phyloP scores from a whole-genome alignment of 2,113 vertebrate species.

The Terrapene triunguis region DNA sequence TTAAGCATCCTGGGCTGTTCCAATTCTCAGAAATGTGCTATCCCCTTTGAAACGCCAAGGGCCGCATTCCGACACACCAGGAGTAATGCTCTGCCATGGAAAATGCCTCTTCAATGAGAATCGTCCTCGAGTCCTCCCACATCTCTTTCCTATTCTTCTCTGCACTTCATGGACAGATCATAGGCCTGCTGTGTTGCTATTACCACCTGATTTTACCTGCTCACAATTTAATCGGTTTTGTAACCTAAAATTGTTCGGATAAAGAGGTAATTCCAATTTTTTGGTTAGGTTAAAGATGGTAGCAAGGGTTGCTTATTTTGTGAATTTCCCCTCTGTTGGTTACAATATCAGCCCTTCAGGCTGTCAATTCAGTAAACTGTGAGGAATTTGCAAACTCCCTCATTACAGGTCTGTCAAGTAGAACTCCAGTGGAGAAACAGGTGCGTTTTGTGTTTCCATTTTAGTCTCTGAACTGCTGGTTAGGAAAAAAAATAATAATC shows the following conservation, averaged over 20 bases:
- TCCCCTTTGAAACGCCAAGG: neutral
- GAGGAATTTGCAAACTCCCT: conserved; percentile 58
- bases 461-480: conserved; percentile 33
- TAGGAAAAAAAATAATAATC: conserved; percentile 50
- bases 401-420: conserved; percentile 50
- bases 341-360: neutral
- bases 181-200: fast-evolving
- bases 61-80: neutral
- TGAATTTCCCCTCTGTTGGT: conserved; percentile 2
- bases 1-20: neutral
- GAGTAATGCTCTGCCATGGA: neutral
- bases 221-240: neutral
- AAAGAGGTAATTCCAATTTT: neutral
- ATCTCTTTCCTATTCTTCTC: neutral
- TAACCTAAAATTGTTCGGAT: neutral
- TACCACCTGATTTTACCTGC: neutral
- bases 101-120: fast-evolving
- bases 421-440: conserved; percentile 25
- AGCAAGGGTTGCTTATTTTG: neutral
- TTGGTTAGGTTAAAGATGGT: neutral
- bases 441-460: conserved; percentile 38
- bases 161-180: neutral
- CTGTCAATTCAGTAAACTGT: conserved; percentile 2
- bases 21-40: neutral
- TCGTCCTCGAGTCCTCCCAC: neutral